A percentile compares a stretch with the other conserved stretches of the same genome.
Conservation (phyloP, 2,888 invertebrate genomes). For the Ecdyonurus torrentis region DNA sequence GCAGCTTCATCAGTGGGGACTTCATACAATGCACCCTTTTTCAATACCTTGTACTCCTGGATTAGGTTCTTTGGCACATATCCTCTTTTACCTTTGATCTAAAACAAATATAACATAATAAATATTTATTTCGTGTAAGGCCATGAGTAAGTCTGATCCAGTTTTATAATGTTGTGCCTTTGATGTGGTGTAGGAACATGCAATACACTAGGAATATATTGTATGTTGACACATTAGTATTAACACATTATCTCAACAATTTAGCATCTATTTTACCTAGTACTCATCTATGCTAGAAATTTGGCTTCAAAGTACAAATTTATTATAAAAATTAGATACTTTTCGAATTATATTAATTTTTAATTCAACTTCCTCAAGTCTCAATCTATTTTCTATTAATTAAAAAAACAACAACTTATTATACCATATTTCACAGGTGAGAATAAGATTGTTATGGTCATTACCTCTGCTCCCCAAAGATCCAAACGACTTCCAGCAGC, state of each 20-base stretch:
- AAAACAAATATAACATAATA: constrained; percentile 12
- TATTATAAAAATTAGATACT: no score
- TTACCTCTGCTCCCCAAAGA: constrained; percentile 47
- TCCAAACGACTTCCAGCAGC: constrained; percentile 41
- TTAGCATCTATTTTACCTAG: no score
- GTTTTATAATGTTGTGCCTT: no score
- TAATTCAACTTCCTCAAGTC: not conserved
- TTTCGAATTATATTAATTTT: no score
- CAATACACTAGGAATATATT: no score
- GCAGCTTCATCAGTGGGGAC: constrained; percentile 27
- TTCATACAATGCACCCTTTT: constrained; percentile 24
- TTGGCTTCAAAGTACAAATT: no score
- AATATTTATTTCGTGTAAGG: no score
- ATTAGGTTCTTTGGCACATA: constrained; percentile 43
- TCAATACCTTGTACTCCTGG: constrained; percentile 37
- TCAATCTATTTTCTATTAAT: not conserved
- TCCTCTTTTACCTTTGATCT: constrained; percentile 47
- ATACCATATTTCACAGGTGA: not conserved
- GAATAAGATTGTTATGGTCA: not conserved
- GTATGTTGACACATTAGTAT: no score
- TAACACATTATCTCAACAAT: no score
- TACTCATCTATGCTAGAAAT: no score
- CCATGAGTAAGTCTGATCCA: no score
- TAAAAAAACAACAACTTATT: not conserved
- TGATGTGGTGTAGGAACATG: no score